Base-by-base conservation (phyloP, 2,797 vertebrate genomes). In the Eupleurogrammus muticus region DNA sequence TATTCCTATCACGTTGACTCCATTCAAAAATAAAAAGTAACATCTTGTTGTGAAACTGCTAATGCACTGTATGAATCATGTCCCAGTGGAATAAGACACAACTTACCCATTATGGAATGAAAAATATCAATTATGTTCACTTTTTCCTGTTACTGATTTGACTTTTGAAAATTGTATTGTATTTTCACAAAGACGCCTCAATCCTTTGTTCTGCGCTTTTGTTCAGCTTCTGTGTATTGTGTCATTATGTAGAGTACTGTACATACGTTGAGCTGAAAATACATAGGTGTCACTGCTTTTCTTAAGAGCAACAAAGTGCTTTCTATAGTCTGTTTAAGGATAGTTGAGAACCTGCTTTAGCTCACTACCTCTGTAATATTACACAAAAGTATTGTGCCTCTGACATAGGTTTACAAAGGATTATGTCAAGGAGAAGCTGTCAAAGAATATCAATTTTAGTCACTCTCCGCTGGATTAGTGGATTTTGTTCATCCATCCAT, bases 11-110 rank as follows among this genome's bases (percentile, higher is more conserved):
- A 48, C 40, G 49, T 59, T 63, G 9, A 56, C 19, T 35, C 38
- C 56, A 5, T 42, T 59, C 12, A 13, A 16, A 16, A 14, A 34
- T 48, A 19, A 48, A 28, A 34, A 50, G 23, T n/a, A 60, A 70
- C n/a, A 12, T 56, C 23, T 49, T 54, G 51, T 62, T 19, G 10
- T 59, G 48, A 71, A 67, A 50, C 47, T 35, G 16, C 60, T 67
- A 48, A 62, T 68, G 46, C 46, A 34, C 44, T 50, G 17, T 19
- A 53, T 76, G 63, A 85, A 53, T 71, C 52, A 56, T 17, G 38
- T 44, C 66, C 49, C 70, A 57, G 28, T 49, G 67, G 75, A 62
- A 46, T 11, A 47, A 4, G 16, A 60, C 21, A 32, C 21, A 40
- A 48, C 42, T 66, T 49, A 64, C 23, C 28, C 28, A 28, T 28